A percentile compares a stretch with the other conserved stretches of the same genome.
Evolutionary conservation across 2,797 vertebrate genomes (phyloP).

Genomic region (Tinamus major): DNA sequence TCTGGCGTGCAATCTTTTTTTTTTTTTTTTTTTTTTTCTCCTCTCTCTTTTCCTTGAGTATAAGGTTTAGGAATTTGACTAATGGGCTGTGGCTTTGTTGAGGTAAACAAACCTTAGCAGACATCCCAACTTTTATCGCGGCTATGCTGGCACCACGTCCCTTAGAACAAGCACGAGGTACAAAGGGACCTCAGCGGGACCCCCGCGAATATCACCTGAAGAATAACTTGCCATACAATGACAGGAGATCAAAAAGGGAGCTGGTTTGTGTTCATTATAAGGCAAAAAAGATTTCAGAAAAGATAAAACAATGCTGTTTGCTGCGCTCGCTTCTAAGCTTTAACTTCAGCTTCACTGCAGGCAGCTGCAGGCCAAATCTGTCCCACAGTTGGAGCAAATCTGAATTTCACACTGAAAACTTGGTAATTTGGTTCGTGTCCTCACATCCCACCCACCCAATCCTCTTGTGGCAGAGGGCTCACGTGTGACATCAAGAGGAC

Average conservation of each 20-base stretch:
- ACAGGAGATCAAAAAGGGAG: neutral
- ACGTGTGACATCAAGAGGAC: neutral
- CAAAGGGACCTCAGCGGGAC: neutral
- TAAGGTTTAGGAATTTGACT: neutral
- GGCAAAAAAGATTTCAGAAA: neutral
- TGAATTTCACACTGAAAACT: neutral
- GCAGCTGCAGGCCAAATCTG: neutral
- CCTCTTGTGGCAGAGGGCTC: neutral
- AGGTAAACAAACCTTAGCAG: neutral
- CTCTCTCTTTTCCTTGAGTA: too few relatives aligned
- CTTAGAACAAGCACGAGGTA: neutral
- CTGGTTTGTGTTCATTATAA: neutral
- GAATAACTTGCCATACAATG: neutral
- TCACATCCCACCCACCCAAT: neutral
- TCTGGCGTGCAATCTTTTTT: neutral
- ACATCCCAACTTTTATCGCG: fast-evolving
- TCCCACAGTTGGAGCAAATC: neutral
- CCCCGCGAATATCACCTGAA: neutral
- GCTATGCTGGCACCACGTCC: neutral
- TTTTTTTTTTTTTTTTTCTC: too few relatives aligned
- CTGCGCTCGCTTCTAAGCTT: neutral
- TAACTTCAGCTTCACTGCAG: neutral
- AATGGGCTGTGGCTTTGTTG: neutral
- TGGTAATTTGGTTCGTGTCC: neutral
- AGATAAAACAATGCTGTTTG: neutral